Percentiles rank a stretch among this genome's conserved stretches.
Evolutionary conservation across 2,888 invertebrate genomes (phyloP).

Genomic region (Rhopalosiphum nymphaeae): DNA sequence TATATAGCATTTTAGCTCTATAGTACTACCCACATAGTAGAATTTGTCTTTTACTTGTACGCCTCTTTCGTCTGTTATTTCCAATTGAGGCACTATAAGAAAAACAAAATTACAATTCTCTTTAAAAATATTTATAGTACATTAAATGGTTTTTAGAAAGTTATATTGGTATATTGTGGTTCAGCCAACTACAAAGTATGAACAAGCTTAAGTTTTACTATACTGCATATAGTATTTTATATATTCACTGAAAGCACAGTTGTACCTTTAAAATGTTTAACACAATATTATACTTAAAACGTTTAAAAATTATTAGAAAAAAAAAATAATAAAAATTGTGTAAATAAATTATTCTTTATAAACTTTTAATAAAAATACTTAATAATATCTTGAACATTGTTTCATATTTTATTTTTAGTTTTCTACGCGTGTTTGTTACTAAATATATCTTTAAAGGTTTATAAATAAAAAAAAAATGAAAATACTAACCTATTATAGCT

Average conservation of each 20-base stretch:
- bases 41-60: slow-evolving; percentile 83
- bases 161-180: not conserved
- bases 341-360: not conserved
- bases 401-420: no score
- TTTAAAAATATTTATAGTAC: not conserved
- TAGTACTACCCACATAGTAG: slow-evolving; percentile 86
- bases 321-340: not conserved
- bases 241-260: not conserved
- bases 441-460: not conserved
- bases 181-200: not conserved
- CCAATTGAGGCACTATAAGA: slow-evolving; percentile 81
- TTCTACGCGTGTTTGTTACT: not conserved
- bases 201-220: not conserved
- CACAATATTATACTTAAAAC: not conserved
- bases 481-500: slow-evolving; percentile 79
- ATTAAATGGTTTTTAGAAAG: not conserved
- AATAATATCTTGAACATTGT: not conserved
- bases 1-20: slow-evolving; percentile 84
- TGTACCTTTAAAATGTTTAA: not conserved
- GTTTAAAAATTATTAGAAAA: not conserved
- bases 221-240: not conserved
- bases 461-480: not conserved
- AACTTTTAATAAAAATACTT: not conserved
- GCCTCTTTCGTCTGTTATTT: slow-evolving; percentile 84
- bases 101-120: not conserved